Base-by-base conservation (phyloP, 2,797 vertebrate species). In the Nyctalus aviator region DNA sequence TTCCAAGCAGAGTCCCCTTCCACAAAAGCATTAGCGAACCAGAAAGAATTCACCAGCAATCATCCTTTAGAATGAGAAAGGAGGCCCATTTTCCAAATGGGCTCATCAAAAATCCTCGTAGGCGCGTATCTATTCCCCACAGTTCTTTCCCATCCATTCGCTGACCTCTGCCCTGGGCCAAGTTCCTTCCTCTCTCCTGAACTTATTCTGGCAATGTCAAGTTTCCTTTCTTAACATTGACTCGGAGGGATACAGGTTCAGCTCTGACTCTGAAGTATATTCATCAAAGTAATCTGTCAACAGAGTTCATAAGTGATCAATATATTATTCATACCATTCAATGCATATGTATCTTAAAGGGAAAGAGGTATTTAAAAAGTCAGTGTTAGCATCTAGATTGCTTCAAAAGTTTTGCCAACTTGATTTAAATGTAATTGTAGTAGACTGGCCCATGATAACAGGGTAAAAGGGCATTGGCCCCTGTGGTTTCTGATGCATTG, bases 371-470 rank as follows among this genome's bases (percentile, higher is more conserved):
- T 7, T 90, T 44, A 50, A 35, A 64, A 90, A 88, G 62, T 76
- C 64, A 64, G 37, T 53, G 41, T 90, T 95, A 27, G 13, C 23
- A 59, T 71, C 73, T 62, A 76, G 41, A 68, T 23, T 55, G n/a
- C 37, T 50, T n/a, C 4, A 44, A 37, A 55, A 48, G 8, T 69
- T 79, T 84, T 79, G 23, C 44, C 53, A 88, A 25, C 20, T 81
- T 94, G 81, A 68, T 90, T n/a, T 79, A 76, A 92, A 93, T 53
- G 23, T 62, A 88, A 83, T 57, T 81, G 32, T 30, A 69, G 71
- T 83, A 88, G 35, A 57, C 6, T 50, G 30, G 3, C 5, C 37
- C 57, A 44, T 25, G 12, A 37, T 13, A 75, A 35, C 21, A 30
- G 5, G 71, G 44, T 69, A 32, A 73, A 72, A 77, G n/a, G 37